These are phyloP conservation scores for Pararge aegeria DNA, from an alignment of 1,140 invertebrate species.

Conservation along the genomic window DNA sequence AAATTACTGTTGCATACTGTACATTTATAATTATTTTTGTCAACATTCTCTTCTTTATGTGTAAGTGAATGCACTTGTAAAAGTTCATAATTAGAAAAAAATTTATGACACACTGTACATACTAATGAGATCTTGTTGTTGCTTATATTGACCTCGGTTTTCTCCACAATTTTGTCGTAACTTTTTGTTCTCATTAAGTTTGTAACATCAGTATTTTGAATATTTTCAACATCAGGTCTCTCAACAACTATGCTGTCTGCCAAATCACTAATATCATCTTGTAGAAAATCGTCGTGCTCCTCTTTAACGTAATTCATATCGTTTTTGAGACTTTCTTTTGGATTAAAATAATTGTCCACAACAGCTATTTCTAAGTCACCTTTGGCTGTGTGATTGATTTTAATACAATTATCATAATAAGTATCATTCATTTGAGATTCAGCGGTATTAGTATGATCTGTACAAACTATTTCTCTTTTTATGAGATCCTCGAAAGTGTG, in stretches of 20 bases:
- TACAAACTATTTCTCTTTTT: constrained; percentile 15
- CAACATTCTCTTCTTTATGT: constrained; percentile 6
- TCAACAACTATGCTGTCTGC: constrained; percentile 4
- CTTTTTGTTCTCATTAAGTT: constrained; percentile 6
- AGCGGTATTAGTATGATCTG: constrained; percentile 1
- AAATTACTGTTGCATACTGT: constrained; percentile 1
- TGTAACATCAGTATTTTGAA: neutral
- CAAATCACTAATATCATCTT: constrained; percentile 18
- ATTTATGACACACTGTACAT: constrained; percentile 16
- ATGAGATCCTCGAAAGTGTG: constrained; percentile 12
- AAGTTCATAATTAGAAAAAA: neutral
- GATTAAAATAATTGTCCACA: constrained; percentile 12
- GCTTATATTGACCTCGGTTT: neutral
- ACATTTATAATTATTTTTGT: neutral
- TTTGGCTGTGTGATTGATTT: constrained; percentile 2
- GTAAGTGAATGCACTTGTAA: constrained; percentile 1
- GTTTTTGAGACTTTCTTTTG: constrained; percentile 4
- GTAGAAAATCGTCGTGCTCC: constrained; percentile 19
- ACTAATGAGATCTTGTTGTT: neutral
- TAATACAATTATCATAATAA: constrained; percentile 2
- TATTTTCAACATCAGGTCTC: neutral
- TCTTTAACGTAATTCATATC: constrained; percentile 14
- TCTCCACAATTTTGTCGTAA: neutral
- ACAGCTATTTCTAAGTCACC: constrained; percentile 2
- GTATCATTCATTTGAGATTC: constrained; percentile 10